Evolutionary conservation across 2,113 vertebrate genomes (phyloP), one percentile per base, ranked within the genome.

Genomic region (Rhinolophus ferrumequinum): DNA sequence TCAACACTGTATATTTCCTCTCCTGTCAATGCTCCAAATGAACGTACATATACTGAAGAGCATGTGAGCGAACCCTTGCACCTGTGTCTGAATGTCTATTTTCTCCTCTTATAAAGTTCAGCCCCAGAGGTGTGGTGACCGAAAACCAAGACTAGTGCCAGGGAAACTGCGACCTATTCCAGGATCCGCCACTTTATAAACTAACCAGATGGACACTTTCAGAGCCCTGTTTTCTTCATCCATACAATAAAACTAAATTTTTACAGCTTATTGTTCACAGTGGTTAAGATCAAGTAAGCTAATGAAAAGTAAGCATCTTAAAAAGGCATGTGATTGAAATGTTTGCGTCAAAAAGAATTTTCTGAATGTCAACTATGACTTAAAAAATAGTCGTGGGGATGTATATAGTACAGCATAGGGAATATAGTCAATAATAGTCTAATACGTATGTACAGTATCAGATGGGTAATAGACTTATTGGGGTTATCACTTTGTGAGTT

Each of bases 191-290:
- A n/a, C 54, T 56, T 92, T 66, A 66, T 58, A 52, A 56, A 28
- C 26, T 16, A 80, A 75, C n/a, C 41, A 95, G 54, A 67, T 52
- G 52, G 14, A 93, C 33, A 70, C 66, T 52, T 84, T 90, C 30
- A 89, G 35, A 11, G 13, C n/a, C 62, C 76, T 72, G 15, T 35
- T 81, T 81, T 56, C 44, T 85, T 92, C 14, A 44, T 28, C 60
- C 54, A 79, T 94, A 86, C 91, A 85, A 47, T 56, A 88, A 62
- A 92, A 92, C 82, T 81, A 76, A 92, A 64, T n/a, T 64, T 77
- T 35, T 81, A 88, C 24, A 72, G 52, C 2, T 41, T 72, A n/a
- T 19, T 91, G 2, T 50, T 70, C 85, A 80, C 2, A 83, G 35
- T 75, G 44, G 44, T 82, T 76, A 88, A 87, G 50, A 41, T 90